Percentiles rank a stretch among this genome's conserved stretches.
These are phyloP conservation scores for Aldrovandia affinis DNA, from an alignment of 2,797 vertebrate genomes.

Conservation along the genomic window DNA sequence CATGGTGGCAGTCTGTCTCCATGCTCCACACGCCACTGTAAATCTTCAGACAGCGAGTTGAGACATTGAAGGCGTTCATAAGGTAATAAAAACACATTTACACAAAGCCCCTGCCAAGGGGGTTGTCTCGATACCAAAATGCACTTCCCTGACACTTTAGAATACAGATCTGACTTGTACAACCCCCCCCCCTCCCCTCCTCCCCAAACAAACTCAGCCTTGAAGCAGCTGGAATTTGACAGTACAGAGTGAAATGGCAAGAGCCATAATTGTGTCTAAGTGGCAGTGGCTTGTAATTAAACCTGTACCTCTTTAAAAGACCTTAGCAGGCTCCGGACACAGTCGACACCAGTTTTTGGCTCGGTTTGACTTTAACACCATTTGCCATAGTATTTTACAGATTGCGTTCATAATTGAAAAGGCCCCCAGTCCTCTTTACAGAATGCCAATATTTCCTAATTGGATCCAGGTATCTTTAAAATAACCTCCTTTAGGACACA, in stretches of 20 bases:
- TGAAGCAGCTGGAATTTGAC: slow-evolving; percentile 32
- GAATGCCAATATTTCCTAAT: neutral
- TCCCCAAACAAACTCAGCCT: neutral
- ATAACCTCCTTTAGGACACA: neutral
- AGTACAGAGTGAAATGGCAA: slow-evolving; percentile 25
- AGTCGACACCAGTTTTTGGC: neutral
- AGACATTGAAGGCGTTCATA: slow-evolving; percentile 42
- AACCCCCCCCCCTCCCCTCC: neutral
- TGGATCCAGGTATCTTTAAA: neutral
- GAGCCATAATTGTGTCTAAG: slow-evolving; percentile 50
- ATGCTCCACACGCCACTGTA: slow-evolving; percentile 20
- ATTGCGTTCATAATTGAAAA: neutral
- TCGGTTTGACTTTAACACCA: neutral
- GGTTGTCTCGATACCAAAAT: slow-evolving; percentile 21
- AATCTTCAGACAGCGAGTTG: slow-evolving; percentile 36
- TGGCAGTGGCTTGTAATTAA: slow-evolving; percentile 52
- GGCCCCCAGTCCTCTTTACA: neutral
- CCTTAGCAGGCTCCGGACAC: neutral
- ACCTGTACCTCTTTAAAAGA: slow-evolving; percentile 8
- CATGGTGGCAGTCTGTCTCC: slow-evolving; percentile 26
- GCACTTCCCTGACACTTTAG: slow-evolving; percentile 19
- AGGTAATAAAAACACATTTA: slow-evolving; percentile 31
- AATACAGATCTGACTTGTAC: slow-evolving; percentile 26
- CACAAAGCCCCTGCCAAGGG: slow-evolving; percentile 30
- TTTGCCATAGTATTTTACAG: neutral